phyloP scores from a whole-genome alignment of 2,888 invertebrate species.

The Acanthosepion pharaonis region DNA sequence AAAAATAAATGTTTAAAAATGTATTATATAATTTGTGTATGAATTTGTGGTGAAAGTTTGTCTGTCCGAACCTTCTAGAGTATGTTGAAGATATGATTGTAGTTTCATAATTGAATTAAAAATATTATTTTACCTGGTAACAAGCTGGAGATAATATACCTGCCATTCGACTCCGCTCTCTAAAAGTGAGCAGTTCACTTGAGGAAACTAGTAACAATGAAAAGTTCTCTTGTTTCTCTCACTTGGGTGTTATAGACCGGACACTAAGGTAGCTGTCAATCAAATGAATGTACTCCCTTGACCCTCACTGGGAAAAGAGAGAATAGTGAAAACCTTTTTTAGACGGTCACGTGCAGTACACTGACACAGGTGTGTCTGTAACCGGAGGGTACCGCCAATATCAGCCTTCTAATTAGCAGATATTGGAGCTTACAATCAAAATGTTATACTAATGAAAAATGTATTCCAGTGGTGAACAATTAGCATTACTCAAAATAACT shows the following conservation, averaged over 20 bases:
- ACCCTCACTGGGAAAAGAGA: neutral
- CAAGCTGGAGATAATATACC: constrained; percentile 4
- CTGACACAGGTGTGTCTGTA: constrained; percentile 44
- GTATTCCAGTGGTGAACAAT: neutral
- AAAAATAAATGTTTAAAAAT: too few species aligned
- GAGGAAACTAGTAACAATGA: neutral
- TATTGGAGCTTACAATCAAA: constrained; percentile 33
- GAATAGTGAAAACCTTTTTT: neutral
- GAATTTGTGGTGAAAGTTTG: neutral
- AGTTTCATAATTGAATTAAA: neutral
- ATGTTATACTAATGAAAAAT: neutral
- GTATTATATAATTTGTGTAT: neutral
- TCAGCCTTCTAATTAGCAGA: neutral
- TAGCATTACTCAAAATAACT: neutral
- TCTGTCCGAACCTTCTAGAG: neutral
- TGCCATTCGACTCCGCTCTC: neutral
- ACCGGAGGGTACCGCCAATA: constrained; percentile 35
- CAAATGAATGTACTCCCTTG: constrained; percentile 34
- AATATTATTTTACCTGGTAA: constrained; percentile 34
- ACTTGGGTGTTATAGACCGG: neutral
- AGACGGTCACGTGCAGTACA: constrained; percentile 37
- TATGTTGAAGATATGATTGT: neutral
- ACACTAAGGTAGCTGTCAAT: constrained; percentile 39
- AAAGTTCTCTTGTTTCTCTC: neutral
- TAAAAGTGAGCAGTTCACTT: neutral